Evolutionary conservation across 2,113 vertebrate species (phyloP).

Genomic region (Ciconia maguari): DNA sequence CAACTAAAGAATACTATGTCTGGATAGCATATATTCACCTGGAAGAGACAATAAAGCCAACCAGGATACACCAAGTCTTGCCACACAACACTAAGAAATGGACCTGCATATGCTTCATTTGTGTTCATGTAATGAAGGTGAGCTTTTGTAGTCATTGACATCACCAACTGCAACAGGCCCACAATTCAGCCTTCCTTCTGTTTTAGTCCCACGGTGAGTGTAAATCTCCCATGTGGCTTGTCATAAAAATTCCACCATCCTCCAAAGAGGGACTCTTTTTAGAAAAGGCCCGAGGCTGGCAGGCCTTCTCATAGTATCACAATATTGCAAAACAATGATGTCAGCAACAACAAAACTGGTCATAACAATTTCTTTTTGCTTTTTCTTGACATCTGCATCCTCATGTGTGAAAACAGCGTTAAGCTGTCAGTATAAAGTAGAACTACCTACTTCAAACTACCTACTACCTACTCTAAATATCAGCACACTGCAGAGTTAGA

Average conservation of each 20-base stretch:
- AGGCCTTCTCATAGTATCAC: not conserved
- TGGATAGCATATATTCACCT: not conserved
- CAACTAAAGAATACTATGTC: not conserved
- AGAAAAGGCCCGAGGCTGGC: not conserved
- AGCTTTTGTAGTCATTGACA: not conserved
- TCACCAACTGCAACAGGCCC: not conserved
- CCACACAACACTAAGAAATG: not conserved
- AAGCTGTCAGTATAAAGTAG: not conserved
- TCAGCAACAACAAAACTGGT: not conserved
- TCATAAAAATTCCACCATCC: not conserved
- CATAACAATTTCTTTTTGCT: not conserved
- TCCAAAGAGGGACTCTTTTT: not conserved
- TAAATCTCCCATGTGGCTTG: fast-evolving
- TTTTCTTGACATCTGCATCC: not conserved
- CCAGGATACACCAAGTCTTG: not conserved
- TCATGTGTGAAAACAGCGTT: not conserved
- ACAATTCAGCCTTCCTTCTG: not conserved
- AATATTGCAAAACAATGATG: not conserved
- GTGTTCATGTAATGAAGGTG: not conserved
- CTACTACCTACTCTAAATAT: not conserved
- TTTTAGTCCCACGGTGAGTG: not conserved
- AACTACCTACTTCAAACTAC: not conserved
- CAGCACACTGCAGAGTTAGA: not conserved
- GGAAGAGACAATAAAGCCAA: not conserved
- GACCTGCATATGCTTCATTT: not conserved